Evolutionary conservation across 2,797 vertebrate species (phyloP), one percentile per base, ranked within the genome.

Genomic region (Bucorvus abyssinicus): DNA sequence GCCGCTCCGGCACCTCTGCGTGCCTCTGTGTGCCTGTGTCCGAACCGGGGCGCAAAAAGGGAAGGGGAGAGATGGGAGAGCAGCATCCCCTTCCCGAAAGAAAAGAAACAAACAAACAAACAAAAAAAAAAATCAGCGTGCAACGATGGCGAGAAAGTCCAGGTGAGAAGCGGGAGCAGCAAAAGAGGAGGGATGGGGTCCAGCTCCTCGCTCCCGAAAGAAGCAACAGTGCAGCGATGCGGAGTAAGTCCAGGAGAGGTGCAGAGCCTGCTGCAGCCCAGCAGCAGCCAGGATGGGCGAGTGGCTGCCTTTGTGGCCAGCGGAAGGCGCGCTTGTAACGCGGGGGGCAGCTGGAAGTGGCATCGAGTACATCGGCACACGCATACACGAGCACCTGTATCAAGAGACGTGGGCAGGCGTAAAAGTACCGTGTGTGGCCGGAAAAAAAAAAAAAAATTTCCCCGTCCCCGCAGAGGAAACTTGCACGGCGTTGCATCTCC

Each of bases 11-110:
- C 24, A 15, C 15, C 7, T 12, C 34, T 1, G 36, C 0, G 26
- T 1, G 22, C 12, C 13, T 15, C 0, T 2, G 12, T 2, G 32
- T 0, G 20, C 4, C 27, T 4, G 27, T 7, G 64, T 5, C 42
- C 27, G 5, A 49, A 10, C 0, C 14, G 22, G 55, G 42, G 6
- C 15, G 30, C 22, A 9, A n/a, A n/a, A 17, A 20, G 20, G 10
- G 17, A 22, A 44, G 2, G 14, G 11, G 6, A 4, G 15, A 11
- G 5, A 3, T 4, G 23, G 4, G 7, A 7, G 50, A 19, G 27
- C 40, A 30, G 40, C 12, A 19, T 14, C 10, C 29, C 21, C 6
- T n/a, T 38, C 36, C 15, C 14, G 4, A 22, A 45, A 44, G 49
- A 18, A 59, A 61, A 32, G 34, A 22, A n/a, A 50, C 20, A 52